These are phyloP conservation scores for Stegostoma tigrinum DNA, from an alignment of 2,113 vertebrate genomes.

Conservation along the genomic window DNA sequence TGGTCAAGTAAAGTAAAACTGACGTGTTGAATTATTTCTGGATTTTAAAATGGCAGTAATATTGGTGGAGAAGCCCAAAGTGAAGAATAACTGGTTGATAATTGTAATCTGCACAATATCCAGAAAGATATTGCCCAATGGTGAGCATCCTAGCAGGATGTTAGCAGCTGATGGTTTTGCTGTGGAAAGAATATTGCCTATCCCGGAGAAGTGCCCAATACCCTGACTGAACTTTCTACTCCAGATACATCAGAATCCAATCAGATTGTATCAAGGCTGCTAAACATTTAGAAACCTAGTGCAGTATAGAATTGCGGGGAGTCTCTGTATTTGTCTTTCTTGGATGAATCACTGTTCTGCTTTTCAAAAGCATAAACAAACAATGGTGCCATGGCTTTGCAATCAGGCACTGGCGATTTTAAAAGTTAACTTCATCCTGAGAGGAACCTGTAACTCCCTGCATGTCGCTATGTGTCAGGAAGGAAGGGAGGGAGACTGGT, in stretches of 20 bases:
- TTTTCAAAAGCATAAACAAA: background rate
- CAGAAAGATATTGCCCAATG: background rate
- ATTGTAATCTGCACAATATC: background rate
- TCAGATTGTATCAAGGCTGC: background rate
- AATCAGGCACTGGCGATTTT: background rate
- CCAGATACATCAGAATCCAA: background rate
- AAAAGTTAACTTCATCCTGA: background rate
- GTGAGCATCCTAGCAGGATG: background rate
- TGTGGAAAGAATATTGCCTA: background rate
- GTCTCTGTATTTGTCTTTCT: background rate
- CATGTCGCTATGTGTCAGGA: too few relatives aligned
- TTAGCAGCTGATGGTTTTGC: background rate
- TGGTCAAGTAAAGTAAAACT: background rate
- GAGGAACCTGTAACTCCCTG: too few relatives aligned
- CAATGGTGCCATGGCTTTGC: background rate
- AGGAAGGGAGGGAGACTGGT: too few relatives aligned
- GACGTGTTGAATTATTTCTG: background rate
- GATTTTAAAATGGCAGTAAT: background rate
- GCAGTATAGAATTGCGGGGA: background rate
- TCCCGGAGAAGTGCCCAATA: background rate
- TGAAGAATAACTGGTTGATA: background rate
- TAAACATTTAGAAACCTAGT: background rate
- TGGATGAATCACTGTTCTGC: background rate
- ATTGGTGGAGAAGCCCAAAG: background rate
- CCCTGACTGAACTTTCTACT: background rate